Evolutionary conservation across 2,113 vertebrate species (phyloP).

Genomic region (Bufo gargarizans): DNA sequence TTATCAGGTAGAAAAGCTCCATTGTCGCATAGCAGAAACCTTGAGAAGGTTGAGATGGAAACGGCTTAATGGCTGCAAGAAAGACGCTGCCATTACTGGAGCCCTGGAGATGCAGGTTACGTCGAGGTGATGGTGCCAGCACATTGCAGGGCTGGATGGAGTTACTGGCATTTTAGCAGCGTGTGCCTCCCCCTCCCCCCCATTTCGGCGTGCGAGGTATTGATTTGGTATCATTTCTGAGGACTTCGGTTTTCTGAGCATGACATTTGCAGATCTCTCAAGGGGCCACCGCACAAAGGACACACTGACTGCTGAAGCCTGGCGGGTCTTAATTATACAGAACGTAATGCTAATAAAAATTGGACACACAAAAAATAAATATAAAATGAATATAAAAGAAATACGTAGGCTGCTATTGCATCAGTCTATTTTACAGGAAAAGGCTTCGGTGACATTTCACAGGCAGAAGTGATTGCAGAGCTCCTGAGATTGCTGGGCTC

Average conservation of each 20-base stretch:
- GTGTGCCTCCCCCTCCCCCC: background rate
- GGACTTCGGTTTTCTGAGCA: slow-evolving; percentile 54
- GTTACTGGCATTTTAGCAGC: background rate
- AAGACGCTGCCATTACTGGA: background rate
- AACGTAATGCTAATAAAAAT: slow-evolving; percentile 13
- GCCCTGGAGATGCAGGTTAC: slow-evolving; percentile 16
- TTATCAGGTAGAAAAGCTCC: slow-evolving; percentile 25
- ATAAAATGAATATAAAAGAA: background rate
- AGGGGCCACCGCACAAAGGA: slow-evolving; percentile 53
- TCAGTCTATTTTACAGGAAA: background rate
- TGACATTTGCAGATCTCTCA: slow-evolving; percentile 54
- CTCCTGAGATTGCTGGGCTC: background rate
- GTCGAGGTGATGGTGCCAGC: slow-evolving; percentile 3
- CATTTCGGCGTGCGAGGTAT: slow-evolving; percentile 8
- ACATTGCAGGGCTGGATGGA: background rate
- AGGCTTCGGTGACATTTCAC: background rate
- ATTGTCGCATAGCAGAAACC: slow-evolving; percentile 33
- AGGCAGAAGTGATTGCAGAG: background rate
- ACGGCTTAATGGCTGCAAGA: background rate
- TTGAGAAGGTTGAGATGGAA: slow-evolving; percentile 32
- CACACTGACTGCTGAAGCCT: slow-evolving; percentile 35
- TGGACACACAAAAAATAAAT: background rate
- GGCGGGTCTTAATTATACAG: slow-evolving; percentile 56
- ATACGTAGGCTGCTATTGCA: background rate
- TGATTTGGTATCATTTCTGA: slow-evolving; percentile 57